phyloP scores from a whole-genome alignment of 2,888 invertebrate genomes.

The Papilio protenor region DNA sequence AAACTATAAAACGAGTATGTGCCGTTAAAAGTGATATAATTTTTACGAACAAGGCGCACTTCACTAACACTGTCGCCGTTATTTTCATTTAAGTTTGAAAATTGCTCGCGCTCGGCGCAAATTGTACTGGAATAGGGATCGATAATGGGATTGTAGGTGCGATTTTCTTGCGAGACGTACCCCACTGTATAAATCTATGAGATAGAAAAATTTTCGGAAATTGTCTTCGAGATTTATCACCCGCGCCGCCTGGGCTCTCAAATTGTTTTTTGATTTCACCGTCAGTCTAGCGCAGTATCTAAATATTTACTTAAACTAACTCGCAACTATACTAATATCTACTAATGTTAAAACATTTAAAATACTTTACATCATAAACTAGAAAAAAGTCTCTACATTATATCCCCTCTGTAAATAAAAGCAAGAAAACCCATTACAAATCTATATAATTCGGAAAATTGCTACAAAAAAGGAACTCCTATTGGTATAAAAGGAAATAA shows the following conservation, averaged over 20 bases:
- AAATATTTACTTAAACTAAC: slow-evolving; percentile 16
- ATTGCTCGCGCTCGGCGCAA: slow-evolving; percentile 78
- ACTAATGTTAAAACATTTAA: not conserved
- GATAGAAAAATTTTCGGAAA: slow-evolving; percentile 82
- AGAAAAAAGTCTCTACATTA: not conserved
- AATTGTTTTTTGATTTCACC: slow-evolving; percentile 73
- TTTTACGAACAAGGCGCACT: slow-evolving; percentile 28
- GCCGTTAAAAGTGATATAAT: slow-evolving; percentile 31
- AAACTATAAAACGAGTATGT: slow-evolving; percentile 15
- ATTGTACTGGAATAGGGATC: slow-evolving; percentile 81
- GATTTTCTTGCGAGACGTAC: slow-evolving; percentile 77
- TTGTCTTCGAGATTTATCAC: slow-evolving; percentile 76
- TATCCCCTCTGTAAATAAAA: slow-evolving; percentile 41
- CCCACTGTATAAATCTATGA: slow-evolving; percentile 75
- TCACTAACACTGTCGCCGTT: slow-evolving; percentile 62
- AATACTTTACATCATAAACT: not conserved
- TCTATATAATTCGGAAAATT: slow-evolving; percentile 49
- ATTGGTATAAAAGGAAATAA: slow-evolving; percentile 53
- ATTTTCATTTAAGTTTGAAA: slow-evolving; percentile 84
- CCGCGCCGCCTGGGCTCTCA: slow-evolving; percentile 61
- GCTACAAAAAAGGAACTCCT: slow-evolving; percentile 36
- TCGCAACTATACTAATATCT: not conserved
- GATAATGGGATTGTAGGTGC: slow-evolving; percentile 81
- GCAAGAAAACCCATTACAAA: slow-evolving; percentile 44
- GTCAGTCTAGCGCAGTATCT: slow-evolving; percentile 56